A percentile compares a stretch with the other conserved stretches of the same genome.
phyloP scores from a whole-genome alignment of 2,888 invertebrate genomes.

The Ophonus ardosiacus region DNA sequence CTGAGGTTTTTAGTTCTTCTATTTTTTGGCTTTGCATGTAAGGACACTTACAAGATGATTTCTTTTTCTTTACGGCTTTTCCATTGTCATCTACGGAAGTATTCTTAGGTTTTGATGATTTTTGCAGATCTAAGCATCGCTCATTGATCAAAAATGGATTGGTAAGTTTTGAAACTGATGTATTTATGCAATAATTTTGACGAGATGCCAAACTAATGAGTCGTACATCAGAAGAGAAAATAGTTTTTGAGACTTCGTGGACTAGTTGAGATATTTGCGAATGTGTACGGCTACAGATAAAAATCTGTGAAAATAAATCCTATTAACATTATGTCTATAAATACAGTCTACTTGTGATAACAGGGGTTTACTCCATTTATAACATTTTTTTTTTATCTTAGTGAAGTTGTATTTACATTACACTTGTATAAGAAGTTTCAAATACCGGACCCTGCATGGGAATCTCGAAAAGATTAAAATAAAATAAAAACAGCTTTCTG shows the following conservation, averaged over 20 bases:
- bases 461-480: too few species aligned
- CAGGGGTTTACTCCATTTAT: too few species aligned
- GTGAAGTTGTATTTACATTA: too few species aligned
- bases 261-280: conserved; percentile 97
- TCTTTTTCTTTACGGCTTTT: conserved; percentile 82
- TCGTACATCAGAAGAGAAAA: conserved; percentile 83
- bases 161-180: conserved; percentile 84
- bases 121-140: conserved; percentile 89
- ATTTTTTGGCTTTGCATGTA: conserved; percentile 82
- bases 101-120: conserved; percentile 79
- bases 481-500: too few species aligned
- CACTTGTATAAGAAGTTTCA: too few species aligned
- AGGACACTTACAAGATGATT: conserved; percentile 80
- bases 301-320: conserved; percentile 80
- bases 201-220: conserved; percentile 93
- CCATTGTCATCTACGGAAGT: conserved; percentile 80
- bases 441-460: too few species aligned
- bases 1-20: conserved; percentile 81
- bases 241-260: conserved; percentile 92
- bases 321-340: too few species aligned
- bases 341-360: too few species aligned
- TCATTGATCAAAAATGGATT: conserved; percentile 92
- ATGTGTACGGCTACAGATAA: conserved; percentile 97
- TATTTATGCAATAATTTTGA: conserved; percentile 94
- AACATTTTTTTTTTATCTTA: too few species aligned